phyloP scores from a whole-genome alignment of 2,113 vertebrate species.

The Mustela lutreola region DNA sequence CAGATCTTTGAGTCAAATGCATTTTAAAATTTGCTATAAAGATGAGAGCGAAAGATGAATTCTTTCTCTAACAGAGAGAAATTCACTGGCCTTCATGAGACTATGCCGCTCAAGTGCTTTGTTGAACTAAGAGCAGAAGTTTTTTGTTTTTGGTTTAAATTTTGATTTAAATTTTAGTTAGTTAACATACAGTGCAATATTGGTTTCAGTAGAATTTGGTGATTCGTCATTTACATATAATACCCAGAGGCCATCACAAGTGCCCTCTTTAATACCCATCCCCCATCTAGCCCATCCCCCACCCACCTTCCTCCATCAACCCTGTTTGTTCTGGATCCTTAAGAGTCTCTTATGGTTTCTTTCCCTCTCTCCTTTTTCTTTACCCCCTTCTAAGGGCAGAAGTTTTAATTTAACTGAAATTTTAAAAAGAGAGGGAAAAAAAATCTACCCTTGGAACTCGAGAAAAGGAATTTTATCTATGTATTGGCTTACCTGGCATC shows the following conservation, averaged over 20 bases:
- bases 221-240: background rate
- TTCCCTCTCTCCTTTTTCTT: background rate
- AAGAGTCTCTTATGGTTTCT: background rate
- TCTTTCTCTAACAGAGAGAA: background rate
- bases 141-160: background rate
- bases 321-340: background rate
- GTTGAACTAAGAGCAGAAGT: conserved; percentile 14
- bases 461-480: conserved; percentile 12
- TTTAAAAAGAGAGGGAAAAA: conserved; percentile 2
- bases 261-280: background rate
- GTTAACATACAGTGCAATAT: background rate
- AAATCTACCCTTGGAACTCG: conserved; percentile 9
- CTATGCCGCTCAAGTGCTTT: conserved; percentile 8
- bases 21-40: conserved; percentile 21
- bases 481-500: background rate
- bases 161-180: background rate
- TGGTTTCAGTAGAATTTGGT: background rate
- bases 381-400: background rate
- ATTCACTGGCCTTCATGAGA: background rate
- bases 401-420: conserved; percentile 55
- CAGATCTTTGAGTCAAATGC: background rate
- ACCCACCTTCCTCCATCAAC: background rate
- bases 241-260: background rate
- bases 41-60: background rate
- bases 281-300: background rate